Conservation (phyloP, 2,797 vertebrate genomes). For the Myotis vivesi region DNA sequence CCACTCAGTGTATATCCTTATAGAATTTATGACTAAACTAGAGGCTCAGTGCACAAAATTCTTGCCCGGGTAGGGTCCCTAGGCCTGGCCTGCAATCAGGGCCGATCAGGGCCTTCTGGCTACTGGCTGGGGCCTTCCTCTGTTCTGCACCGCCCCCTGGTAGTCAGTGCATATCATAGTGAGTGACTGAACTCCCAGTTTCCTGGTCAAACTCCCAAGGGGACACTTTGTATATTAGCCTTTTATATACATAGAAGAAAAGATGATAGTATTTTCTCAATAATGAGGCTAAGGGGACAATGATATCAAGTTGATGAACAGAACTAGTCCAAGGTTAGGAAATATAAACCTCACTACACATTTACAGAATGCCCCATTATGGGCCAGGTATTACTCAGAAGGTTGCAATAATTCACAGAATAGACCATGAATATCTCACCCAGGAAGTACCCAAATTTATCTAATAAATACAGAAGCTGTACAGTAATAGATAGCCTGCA, state of each 20-base stretch:
- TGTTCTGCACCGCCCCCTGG: accelerated
- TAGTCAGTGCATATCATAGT: too few species aligned
- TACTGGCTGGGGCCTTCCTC: too few species aligned
- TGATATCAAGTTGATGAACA: background rate
- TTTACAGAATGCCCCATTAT: background rate
- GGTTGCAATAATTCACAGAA: background rate
- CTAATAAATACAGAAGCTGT: background rate
- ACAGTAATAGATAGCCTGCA: background rate
- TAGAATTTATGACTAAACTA: too few species aligned
- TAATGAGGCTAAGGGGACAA: background rate
- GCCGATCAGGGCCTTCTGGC: too few species aligned
- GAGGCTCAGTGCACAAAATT: too few species aligned
- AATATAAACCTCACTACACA: background rate
- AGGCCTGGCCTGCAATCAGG: too few species aligned
- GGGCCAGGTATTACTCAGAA: background rate
- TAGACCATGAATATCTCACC: background rate
- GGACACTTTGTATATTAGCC: too few species aligned
- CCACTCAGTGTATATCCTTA: too few species aligned
- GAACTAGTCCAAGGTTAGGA: background rate
- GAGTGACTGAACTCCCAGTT: too few species aligned
- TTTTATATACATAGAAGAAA: too few species aligned
- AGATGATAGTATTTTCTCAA: background rate
- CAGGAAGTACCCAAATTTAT: constrained; percentile 1
- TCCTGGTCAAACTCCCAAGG: too few species aligned
- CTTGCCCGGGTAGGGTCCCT: too few species aligned